A percentile compares a stretch with the other conserved stretches of the same genome.
Conservation (phyloP, 2,888 invertebrate species). For the Phymatocera aterrima region DNA sequence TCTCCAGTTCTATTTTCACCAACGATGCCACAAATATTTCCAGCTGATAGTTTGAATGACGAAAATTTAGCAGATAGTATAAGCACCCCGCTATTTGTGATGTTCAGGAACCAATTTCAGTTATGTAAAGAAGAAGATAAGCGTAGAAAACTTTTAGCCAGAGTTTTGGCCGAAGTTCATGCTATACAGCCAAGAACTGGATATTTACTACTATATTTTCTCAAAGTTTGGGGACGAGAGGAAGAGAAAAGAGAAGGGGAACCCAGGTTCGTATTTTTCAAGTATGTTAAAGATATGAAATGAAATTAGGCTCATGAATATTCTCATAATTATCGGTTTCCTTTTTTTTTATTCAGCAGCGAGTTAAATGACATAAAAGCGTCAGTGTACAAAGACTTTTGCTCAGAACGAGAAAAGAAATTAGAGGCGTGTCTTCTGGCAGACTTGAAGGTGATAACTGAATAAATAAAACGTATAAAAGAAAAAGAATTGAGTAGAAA, state of each 20-base stretch:
- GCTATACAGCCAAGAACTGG: conserved; percentile 85
- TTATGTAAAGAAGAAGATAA: conserved; percentile 83
- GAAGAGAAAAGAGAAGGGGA: conserved; percentile 76
- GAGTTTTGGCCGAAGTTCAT: conserved; percentile 85
- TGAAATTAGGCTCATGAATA: neutral
- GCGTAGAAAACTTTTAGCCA: conserved; percentile 86
- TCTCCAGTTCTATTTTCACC: conserved; percentile 78
- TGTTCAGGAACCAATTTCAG: conserved; percentile 89
- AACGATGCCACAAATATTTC: conserved; percentile 76
- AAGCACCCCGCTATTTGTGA: conserved; percentile 89
- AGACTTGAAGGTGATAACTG: conserved; percentile 83
- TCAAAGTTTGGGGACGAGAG: conserved; percentile 85
- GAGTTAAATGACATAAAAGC: conserved; percentile 83
- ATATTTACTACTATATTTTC: conserved; percentile 91
- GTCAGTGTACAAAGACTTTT: conserved; percentile 92
- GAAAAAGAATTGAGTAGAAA: conserved; percentile 13
- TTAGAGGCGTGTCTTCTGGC: conserved; percentile 84
- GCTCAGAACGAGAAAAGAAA: conserved; percentile 87
- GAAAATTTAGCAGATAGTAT: conserved; percentile 84
- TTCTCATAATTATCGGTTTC: conserved; percentile 24
- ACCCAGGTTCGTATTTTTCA: conserved; percentile 61
- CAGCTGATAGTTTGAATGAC: conserved; percentile 78
- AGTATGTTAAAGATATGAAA: neutral
- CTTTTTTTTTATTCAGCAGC: conserved; percentile 72
- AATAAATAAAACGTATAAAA: neutral